Base-by-base conservation (phyloP, 2,113 vertebrate genomes). In the Dipodomys spectabilis region DNA sequence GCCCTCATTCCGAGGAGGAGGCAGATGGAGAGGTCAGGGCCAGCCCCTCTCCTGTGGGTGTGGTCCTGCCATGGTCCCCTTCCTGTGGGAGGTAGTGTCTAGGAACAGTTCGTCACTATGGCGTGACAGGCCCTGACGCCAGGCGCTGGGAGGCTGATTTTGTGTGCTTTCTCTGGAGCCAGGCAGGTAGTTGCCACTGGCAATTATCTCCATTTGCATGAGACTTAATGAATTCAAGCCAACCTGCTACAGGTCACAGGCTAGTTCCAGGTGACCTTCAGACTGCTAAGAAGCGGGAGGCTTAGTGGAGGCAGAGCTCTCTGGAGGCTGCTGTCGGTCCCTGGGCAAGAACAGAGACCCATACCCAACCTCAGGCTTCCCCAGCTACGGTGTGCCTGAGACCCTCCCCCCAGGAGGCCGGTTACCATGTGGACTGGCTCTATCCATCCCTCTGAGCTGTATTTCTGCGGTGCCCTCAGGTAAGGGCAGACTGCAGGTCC, bases 341-440 rank as follows among this genome's bases (percentile, higher is more conserved):
- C 0, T 25, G 62, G 23, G 39, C 2, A 30, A 22, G 4, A 7
- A 45, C 49, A 62, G 73, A 7, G 27, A 49, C 64, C 32, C 22
- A 60, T 5, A 39, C 12, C 68, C 83, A 35, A n/a, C 0, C 1
- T 20, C 49, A 49, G 39, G 39, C 39, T 73, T 57, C 64, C 23
- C 60, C 3, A 2, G 10, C 28, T 2, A 11, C 69, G 35, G 11
- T 2, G 7, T n/a, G 45, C 30, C 6, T 0, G 2, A 20, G 67
- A 62, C 20, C 7, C 23, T 78, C 20, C 7, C 27, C 82, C 19
- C 3, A 2, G 13, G 60, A 45, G 49, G 22, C 75, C 69, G 27
- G 6, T 45, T 83, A 82, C 45, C 67, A 79, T n/a, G 80, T 22
- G 23, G 22, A 25, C 23, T 49, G 60, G 16, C 3, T 75, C 67